Evolutionary conservation across 1,140 invertebrate species (phyloP).

Genomic region (Daktulosphaira vitifoliae): DNA sequence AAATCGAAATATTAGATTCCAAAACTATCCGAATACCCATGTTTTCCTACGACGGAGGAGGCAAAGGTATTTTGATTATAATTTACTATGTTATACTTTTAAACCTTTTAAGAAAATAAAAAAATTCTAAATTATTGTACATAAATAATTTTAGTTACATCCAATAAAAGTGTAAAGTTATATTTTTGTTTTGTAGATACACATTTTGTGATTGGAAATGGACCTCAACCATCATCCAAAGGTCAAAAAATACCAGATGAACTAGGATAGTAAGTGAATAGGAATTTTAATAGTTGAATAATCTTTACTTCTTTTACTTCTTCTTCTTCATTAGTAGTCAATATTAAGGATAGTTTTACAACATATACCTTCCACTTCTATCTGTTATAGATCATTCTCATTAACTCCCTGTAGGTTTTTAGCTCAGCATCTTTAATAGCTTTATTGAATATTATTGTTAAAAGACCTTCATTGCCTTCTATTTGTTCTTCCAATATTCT

Average conservation of each 20-base stretch:
- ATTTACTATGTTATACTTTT: background rate
- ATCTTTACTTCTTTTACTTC: background rate
- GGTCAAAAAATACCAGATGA: slow-evolving; percentile 80
- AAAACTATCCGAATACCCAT: slow-evolving; percentile 68
- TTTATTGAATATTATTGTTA: too few relatives aligned
- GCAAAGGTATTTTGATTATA: slow-evolving; percentile 46
- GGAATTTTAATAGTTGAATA: slow-evolving; percentile 14
- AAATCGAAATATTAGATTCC: slow-evolving; percentile 67
- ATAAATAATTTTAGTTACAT: too few relatives aligned
- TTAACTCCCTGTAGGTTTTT: too few relatives aligned
- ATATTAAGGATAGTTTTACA: too few relatives aligned
- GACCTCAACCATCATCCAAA: slow-evolving; percentile 71
- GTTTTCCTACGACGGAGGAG: slow-evolving; percentile 64
- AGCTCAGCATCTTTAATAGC: too few relatives aligned
- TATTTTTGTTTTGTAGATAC: slow-evolving; percentile 47
- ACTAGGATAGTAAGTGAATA: slow-evolving; percentile 74
- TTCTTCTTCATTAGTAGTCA: background rate
- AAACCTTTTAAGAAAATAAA: background rate
- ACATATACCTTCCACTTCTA: too few relatives aligned
- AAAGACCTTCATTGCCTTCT: too few relatives aligned
- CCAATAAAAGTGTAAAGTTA: too few relatives aligned
- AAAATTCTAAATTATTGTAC: too few relatives aligned
- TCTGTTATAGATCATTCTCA: too few relatives aligned
- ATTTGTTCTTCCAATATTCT: too few relatives aligned
- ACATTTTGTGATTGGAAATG: slow-evolving; percentile 81